phyloP scores from a whole-genome alignment of 2,113 vertebrate species.

The Cavia porcellus region DNA sequence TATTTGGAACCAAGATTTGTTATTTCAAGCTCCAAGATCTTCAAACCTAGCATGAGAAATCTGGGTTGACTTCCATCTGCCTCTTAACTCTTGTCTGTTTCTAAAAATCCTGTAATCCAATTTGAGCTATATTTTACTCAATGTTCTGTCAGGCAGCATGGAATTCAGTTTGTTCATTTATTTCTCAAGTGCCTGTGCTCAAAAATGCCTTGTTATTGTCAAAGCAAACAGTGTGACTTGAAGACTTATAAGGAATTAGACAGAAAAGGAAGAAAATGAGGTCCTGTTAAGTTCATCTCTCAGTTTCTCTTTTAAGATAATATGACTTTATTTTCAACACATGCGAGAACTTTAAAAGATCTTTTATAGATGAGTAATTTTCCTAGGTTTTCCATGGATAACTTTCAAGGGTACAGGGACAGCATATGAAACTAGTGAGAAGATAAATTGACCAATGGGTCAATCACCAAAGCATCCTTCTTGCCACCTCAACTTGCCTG shows the following conservation, averaged over 20 bases:
- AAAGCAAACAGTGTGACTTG: constrained; percentile 47
- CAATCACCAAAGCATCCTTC: not conserved
- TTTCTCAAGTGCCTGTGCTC: constrained; percentile 41
- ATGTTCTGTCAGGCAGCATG: not conserved
- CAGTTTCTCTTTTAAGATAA: constrained; percentile 14
- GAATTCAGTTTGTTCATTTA: constrained; percentile 64
- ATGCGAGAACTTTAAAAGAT: constrained; percentile 16
- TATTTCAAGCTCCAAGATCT: constrained; percentile 68
- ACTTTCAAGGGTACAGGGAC: not conserved
- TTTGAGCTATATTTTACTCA: constrained; percentile 53
- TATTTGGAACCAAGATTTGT: constrained; percentile 68
- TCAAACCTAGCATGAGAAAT: constrained; percentile 73
- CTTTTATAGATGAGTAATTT: constrained; percentile 26
- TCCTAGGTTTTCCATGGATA: not conserved
- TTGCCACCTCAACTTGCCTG: not conserved
- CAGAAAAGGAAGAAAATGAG: constrained; percentile 50
- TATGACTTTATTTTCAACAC: constrained; percentile 27
- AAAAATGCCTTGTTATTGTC: constrained; percentile 64
- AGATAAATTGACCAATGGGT: not conserved
- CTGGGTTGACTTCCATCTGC: constrained; percentile 64
- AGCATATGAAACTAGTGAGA: not conserved
- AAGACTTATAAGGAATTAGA: constrained; percentile 59
- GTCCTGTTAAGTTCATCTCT: not conserved
- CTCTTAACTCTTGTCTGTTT: constrained; percentile 66
- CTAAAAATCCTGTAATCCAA: constrained; percentile 65